These are phyloP conservation scores for Loriculus beryllinus DNA, from an alignment of 2,797 vertebrate species.

Conservation along the genomic window DNA sequence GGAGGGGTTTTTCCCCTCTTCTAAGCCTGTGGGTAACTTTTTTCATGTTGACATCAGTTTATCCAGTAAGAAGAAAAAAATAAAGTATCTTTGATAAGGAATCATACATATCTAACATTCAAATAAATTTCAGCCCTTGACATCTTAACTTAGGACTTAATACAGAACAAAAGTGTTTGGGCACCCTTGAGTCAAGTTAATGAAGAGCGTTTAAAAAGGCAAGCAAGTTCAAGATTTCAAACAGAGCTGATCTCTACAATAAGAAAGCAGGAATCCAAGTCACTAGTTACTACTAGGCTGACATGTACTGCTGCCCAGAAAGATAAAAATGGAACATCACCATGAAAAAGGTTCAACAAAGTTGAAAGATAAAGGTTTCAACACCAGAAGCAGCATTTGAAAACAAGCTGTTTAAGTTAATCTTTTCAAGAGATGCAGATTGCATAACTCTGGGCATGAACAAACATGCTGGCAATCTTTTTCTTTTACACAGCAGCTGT, in stretches of 20 bases:
- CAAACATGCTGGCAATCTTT: slow-evolving; percentile 63
- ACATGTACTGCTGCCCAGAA: slow-evolving; percentile 58
- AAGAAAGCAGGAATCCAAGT: slow-evolving; percentile 64
- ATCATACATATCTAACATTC: slow-evolving; percentile 45
- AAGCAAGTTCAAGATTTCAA: slow-evolving; percentile 55
- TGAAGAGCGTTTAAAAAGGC: slow-evolving; percentile 40
- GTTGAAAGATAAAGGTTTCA: slow-evolving; percentile 48
- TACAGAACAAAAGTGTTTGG: slow-evolving; percentile 59
- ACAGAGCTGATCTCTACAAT: slow-evolving; percentile 62
- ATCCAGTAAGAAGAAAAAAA: background rate
- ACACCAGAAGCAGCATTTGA: slow-evolving; percentile 69
- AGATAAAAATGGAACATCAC: slow-evolving; percentile 50
- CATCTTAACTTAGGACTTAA: slow-evolving; percentile 56
- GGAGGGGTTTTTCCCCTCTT: background rate
- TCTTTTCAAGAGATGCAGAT: slow-evolving; percentile 68
- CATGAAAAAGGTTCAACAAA: slow-evolving; percentile 61
- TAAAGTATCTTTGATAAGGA: background rate
- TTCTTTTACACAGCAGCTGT: slow-evolving; percentile 66
- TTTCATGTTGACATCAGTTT: background rate
- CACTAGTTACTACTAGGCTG: slow-evolving; percentile 54
- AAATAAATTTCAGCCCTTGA: slow-evolving; percentile 57
- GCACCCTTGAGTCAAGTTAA: slow-evolving; percentile 59
- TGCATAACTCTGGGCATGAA: slow-evolving; percentile 60
- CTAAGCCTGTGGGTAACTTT: background rate
- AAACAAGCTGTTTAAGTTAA: slow-evolving; percentile 64